Percentiles rank a stretch among this genome's conserved stretches.
Conservation (phyloP, 2,888 invertebrate genomes). For the Zeuzera pyrina region DNA sequence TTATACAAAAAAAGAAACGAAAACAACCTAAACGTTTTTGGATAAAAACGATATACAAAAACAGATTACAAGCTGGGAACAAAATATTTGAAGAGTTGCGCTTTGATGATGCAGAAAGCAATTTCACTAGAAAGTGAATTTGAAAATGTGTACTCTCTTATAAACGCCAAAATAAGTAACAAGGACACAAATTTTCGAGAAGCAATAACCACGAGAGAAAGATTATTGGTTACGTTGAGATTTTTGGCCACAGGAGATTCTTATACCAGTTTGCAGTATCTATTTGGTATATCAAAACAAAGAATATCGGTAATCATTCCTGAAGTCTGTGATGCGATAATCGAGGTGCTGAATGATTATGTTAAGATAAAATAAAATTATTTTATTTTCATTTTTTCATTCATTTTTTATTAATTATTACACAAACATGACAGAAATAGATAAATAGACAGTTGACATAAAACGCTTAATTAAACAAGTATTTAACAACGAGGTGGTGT, state of each 20-base stretch:
- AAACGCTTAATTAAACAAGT: slow-evolving; percentile 9
- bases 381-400: not conserved
- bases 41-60: slow-evolving; percentile 2
- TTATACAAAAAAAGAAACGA: slow-evolving; percentile 2
- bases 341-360: slow-evolving; percentile 4
- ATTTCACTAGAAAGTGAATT: slow-evolving; percentile 8
- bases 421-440: too few relatives aligned
- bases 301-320: slow-evolving; percentile 6
- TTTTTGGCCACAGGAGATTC: not conserved
- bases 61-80: slow-evolving; percentile 11
- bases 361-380: not conserved
- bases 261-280: not conserved
- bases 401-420: too few relatives aligned
- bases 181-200: slow-evolving; percentile 13
- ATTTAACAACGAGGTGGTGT: slow-evolving; percentile 6
- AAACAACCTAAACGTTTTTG: not conserved
- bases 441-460: too few relatives aligned
- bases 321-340: slow-evolving; percentile 9
- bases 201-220: slow-evolving; percentile 11
- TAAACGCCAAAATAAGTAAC: slow-evolving; percentile 12
- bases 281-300: not conserved
- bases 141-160: slow-evolving; percentile 9
- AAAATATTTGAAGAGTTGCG: slow-evolving; percentile 14
- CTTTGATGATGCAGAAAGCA: slow-evolving; percentile 10
- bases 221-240: slow-evolving; percentile 4